Conservation (phyloP, 2,888 invertebrate genomes). For the Nemoura dubitans region DNA sequence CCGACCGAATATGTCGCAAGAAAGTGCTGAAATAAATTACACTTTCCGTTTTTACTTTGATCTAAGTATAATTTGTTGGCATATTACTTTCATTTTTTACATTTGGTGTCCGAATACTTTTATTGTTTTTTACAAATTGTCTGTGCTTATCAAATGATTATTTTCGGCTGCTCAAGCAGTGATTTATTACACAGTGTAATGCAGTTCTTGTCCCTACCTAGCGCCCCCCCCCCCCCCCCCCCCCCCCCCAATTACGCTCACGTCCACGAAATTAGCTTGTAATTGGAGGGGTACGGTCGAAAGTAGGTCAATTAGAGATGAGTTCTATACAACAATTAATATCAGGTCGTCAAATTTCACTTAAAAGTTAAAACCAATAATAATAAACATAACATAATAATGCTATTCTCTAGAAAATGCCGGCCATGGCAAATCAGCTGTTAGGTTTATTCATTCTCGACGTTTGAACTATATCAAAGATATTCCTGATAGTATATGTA, state of each 20-base stretch:
- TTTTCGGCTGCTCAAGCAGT: background rate
- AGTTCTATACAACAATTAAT: background rate
- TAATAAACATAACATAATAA: too few relatives aligned
- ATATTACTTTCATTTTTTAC: constrained; percentile 12
- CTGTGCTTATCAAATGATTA: background rate
- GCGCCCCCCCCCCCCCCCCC: background rate
- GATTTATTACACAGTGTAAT: background rate
- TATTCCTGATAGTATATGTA: too few relatives aligned
- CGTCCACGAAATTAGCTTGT: background rate
- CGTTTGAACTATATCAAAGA: too few relatives aligned
- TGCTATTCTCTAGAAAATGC: too few relatives aligned
- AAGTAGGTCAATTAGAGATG: background rate
- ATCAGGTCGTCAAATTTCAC: too few relatives aligned
- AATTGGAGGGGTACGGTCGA: background rate
- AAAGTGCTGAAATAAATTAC: constrained; percentile 22
- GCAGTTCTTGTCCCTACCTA: too few relatives aligned
- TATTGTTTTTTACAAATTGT: background rate
- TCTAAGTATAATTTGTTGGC: background rate
- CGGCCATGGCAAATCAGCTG: too few relatives aligned
- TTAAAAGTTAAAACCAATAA: too few relatives aligned
- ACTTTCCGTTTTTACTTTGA: constrained; percentile 7
- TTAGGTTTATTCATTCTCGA: too few relatives aligned
- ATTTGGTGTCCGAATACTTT: background rate
- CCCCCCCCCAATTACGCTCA: background rate
- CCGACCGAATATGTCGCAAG: background rate